phyloP scores from a whole-genome alignment of 2,888 invertebrate genomes.

The Catotricha subobsoleta region DNA sequence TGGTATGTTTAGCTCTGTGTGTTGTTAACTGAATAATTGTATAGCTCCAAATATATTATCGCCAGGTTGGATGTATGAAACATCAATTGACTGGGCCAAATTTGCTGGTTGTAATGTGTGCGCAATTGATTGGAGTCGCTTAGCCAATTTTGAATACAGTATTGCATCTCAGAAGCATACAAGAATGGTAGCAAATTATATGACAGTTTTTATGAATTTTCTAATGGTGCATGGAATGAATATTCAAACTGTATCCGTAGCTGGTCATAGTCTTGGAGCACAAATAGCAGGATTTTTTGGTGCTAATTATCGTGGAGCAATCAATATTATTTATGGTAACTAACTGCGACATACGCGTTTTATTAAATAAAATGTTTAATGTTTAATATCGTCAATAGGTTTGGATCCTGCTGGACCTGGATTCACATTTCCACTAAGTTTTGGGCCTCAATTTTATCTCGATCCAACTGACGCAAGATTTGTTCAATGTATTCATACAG shows the following conservation, averaged over 20 bases:
- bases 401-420: not conserved
- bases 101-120: conserved; percentile 2
- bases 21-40: not conserved
- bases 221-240: not conserved
- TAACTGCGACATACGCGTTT: too few species aligned
- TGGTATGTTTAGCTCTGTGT: not conserved
- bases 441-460: not conserved
- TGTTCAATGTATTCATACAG: not conserved
- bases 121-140: not conserved
- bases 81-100: not conserved
- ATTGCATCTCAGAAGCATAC: not conserved
- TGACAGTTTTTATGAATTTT: not conserved
- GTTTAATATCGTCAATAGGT: not conserved
- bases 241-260: not conserved
- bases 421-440: not conserved
- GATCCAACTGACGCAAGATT: not conserved
- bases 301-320: not conserved
- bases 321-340: conserved; percentile 1
- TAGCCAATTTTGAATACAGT: not conserved
- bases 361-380: not conserved
- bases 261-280: not conserved
- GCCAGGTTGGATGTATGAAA: not conserved
- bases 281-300: not conserved
- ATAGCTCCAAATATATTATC: not conserved
- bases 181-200: not conserved